Evolutionary conservation across 2,888 invertebrate species (phyloP), one percentile per base, ranked within the genome.

Genomic region (Eupithecia insigniata): DNA sequence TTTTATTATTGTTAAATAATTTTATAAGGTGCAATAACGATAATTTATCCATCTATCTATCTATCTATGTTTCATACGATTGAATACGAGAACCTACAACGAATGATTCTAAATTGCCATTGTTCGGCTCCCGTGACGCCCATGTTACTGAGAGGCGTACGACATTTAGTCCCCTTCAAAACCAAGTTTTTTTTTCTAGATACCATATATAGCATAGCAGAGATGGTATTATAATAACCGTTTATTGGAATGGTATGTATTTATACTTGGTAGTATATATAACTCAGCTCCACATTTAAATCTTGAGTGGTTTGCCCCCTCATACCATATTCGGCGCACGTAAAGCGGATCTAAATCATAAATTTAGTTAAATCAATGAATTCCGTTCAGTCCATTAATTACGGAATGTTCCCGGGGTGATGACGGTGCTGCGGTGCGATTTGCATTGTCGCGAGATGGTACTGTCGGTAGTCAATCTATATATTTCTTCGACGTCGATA

Each of bases 381-480:
- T 70, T 30, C 55, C 28, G 39, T 61, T 69, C 74, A 71, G 62
- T 67, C 71, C 71, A 72, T 71, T 74, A 74, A 74, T 71, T 74
- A 72, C 67, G 71, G 69, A 71, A 71, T 71, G 67, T 67, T 69
- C 61, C 60, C 36, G 64, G 71, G 74, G 74, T 74, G 74, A 74
- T 71, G 74, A 74, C 71, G 68, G 65, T 68, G 72, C 66, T 70
- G 72, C 72, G 67, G 77, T 77, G 73, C 68, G 84, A 90, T 90
- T 88, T 89, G 89, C 90, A 91, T 90, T 90, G 91, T 90, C 88
- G 84, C 84, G 83, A 69, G 79, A 76, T 72, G 71, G 71, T 62
- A 76, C 80, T 67, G 22, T 22, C 46, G 51, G 65, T 61, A 69
- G 36, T 51, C 69, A 69, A 70, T 70, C 68, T 67, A 65, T 75